Base-by-base conservation (phyloP, 2,113 vertebrate species). In the Diphyllodes magnificus region DNA sequence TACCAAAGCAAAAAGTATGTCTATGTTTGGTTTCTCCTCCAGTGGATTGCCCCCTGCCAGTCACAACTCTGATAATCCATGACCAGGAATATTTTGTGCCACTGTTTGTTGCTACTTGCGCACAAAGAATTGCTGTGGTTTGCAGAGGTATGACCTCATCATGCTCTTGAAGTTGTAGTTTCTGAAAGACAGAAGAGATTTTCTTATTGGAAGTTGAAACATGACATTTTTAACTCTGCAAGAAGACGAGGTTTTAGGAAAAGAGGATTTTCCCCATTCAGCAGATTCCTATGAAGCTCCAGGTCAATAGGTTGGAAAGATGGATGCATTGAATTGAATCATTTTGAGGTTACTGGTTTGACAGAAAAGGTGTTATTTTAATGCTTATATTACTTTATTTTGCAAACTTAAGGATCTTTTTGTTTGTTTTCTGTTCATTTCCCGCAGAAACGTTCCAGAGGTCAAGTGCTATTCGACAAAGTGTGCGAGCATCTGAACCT, bases 401-500 rank as follows among this genome's bases (percentile, higher is more conserved):
- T 90, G 33, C 20, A 78, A 80, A 33, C 3, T 0, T 88, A 33
- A 33, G 11, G 12, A 5, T 49, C 30, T 86, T 89, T 54, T 53
- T 45, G 8, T 72, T 63, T 90, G 10, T 49, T 23, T 27, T 75
- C 23, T 78, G 7, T 83, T 95, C 37, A 27, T 90, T 94, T 73
- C 66, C 70, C 69, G 35, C 96, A 99, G 99, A 99, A 99, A 93
- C 98, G 99, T 86, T 98, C 98, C 90, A 99, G 97, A 94, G 99
- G 99, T 54, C 99, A 99, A 87, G 93, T 99, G 73, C 97, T 99
- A 6, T 98, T 99, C 7, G 99, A 99, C 93, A 99, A 99, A 98
- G 98, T 99, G 13, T 99, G 99, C 3, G 99, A 99, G 60, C 99
- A 99, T 94, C 98, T 99, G 86, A 99, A 99, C 94, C 98, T 99